These are phyloP conservation scores for Leptopilina clavipes DNA, from an alignment of 1,140 invertebrate species.

Conservation along the genomic window DNA sequence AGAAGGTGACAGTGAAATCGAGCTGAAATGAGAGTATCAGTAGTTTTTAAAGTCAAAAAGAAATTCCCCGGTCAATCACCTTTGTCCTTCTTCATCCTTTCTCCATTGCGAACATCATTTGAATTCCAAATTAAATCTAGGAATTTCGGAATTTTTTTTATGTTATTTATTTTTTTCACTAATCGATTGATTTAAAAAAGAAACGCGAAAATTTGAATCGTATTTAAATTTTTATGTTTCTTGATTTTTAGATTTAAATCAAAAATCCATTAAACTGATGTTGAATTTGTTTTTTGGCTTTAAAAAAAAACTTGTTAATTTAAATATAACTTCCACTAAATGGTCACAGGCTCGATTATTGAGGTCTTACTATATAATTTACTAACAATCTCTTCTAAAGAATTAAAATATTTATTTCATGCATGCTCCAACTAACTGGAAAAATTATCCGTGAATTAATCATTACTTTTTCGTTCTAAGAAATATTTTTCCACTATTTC, in stretches of 20 bases:
- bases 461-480: neutral
- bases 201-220: neutral
- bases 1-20: constrained; percentile 54
- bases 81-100: constrained; percentile 50
- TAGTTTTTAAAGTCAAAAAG: constrained; percentile 36
- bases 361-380: constrained; percentile 2
- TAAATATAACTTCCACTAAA: constrained; percentile 3
- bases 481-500: neutral
- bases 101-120: neutral
- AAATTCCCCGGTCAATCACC: constrained; percentile 52
- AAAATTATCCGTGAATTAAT: constrained; percentile 4
- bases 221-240: neutral
- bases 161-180: too few relatives aligned
- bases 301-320: constrained; percentile 17
- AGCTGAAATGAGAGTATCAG: constrained; percentile 45
- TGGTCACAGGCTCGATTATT: constrained; percentile 6
- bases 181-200: neutral
- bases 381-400: neutral
- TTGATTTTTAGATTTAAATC: neutral
- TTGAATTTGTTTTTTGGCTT: neutral
- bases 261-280: neutral
- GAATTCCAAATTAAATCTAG: neutral
- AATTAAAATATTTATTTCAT: constrained; percentile 12
- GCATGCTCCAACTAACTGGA: constrained; percentile 15
- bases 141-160: neutral